A percentile compares a stretch with the other conserved stretches of the same genome.
Evolutionary conservation across 2,888 invertebrate species (phyloP).

Genomic region (Epistrophe grossulariae): DNA sequence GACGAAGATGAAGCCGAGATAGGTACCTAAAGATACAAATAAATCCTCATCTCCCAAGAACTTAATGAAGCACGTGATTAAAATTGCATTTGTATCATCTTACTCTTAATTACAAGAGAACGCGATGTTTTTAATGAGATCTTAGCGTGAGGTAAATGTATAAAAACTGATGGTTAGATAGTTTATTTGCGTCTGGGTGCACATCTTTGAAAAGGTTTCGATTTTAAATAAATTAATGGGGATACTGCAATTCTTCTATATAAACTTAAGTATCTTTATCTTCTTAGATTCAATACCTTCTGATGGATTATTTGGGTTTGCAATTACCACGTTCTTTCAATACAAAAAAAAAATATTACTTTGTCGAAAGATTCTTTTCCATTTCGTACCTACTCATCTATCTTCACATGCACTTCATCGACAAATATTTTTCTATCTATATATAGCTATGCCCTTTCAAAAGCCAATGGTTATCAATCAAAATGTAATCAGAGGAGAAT

Average conservation of each 20-base stretch:
- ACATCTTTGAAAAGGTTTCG: slow-evolving; percentile 43
- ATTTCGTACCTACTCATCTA: too few relatives aligned
- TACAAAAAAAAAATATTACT: not conserved
- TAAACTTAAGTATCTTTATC: not conserved
- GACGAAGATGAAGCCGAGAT: slow-evolving; percentile 1
- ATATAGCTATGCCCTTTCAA: not conserved
- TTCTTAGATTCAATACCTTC: slow-evolving; percentile 30
- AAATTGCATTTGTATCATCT: slow-evolving; percentile 76
- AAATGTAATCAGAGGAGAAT: not conserved
- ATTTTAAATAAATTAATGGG: slow-evolving; percentile 58
- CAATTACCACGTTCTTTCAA: not conserved
- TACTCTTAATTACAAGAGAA: slow-evolving; percentile 69
- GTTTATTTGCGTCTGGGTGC: slow-evolving; percentile 21
- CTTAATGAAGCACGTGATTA: slow-evolving; percentile 79
- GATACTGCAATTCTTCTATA: not conserved
- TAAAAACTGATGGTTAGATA: not conserved
- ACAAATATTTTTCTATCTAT: not conserved
- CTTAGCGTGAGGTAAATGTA: slow-evolving; percentile 49
- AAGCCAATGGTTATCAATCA: slow-evolving; percentile 54
- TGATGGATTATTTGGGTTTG: not conserved
- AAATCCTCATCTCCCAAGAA: slow-evolving; percentile 28
- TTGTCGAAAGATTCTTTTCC: not conserved
- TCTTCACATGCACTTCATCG: slow-evolving; percentile 1
- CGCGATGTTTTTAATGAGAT: slow-evolving; percentile 71
- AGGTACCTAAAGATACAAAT: slow-evolving; percentile 12